phyloP scores from a whole-genome alignment of 2,888 invertebrate genomes.

The Latheticus oryzae region DNA sequence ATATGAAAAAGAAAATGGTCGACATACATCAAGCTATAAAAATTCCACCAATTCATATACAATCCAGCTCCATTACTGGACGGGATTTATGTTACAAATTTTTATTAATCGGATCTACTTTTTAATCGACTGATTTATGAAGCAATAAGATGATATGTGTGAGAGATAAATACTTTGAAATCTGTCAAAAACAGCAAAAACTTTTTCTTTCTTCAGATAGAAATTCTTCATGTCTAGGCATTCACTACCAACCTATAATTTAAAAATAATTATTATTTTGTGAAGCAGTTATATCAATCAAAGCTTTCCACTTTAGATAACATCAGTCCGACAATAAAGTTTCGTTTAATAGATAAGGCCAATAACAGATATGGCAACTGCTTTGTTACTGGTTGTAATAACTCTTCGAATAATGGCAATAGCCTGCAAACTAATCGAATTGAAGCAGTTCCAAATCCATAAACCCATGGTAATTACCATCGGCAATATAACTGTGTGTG shows the following conservation, averaged over 20 bases:
- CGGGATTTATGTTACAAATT: constrained; percentile 20
- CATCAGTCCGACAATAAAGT: constrained; percentile 6
- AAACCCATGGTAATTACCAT: constrained; percentile 12
- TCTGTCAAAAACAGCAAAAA: no score
- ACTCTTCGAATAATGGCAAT: constrained; percentile 5
- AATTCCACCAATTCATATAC: constrained; percentile 27
- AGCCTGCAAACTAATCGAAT: constrained; percentile 12
- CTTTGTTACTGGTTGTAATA: constrained; percentile 10
- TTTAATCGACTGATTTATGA: constrained; percentile 22
- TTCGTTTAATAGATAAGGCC: constrained; percentile 12
- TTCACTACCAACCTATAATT: no score
- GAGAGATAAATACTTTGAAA: no score
- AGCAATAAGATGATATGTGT: constrained; percentile 13
- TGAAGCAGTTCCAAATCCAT: constrained; percentile 3
- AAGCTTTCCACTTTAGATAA: neutral
- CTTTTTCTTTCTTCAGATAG: constrained; percentile 15
- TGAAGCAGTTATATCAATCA: constrained; percentile 5
- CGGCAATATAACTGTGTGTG: no score
- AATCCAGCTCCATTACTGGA: constrained; percentile 16
- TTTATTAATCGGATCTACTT: constrained; percentile 24
- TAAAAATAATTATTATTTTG: no score
- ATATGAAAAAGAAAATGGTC: constrained; percentile 5
- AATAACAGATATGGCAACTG: constrained; percentile 13
- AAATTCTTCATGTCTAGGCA: no score
- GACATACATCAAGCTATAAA: constrained; percentile 9